Evolutionary conservation across 2,113 vertebrate species (phyloP), one percentile per base, ranked within the genome.

Genomic region (Passer domesticus): DNA sequence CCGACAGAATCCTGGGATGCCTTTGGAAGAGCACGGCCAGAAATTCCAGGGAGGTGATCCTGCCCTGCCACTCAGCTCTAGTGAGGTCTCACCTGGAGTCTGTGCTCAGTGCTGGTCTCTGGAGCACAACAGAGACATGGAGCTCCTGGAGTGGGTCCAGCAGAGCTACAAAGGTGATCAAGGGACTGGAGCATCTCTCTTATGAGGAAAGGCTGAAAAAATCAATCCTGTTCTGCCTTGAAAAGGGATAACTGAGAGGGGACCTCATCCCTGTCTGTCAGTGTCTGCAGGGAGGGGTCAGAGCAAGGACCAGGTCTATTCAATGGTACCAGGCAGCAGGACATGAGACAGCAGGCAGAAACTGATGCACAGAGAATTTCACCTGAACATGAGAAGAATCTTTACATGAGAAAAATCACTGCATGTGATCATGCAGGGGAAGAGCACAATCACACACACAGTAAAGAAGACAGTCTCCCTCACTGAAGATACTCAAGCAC

Each of bases 311-410:
- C 15, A 30, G 37, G 37, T 74, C 37, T 67, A 22, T 7, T 44
- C 9, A 0, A 33, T 35, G 25, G 31, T 66, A 23, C 12, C 1
- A 2, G 1, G 12, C 15, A 44, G 15, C 5, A 52, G 60, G 39
- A 59, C 4, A n/a, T 2, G 60, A 59, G 46, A 11, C 33, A 46
- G 24, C 0, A 2, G 9, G 37, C 37, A 82, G 44, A 21, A 46
- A n/a, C 10, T 10, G 13, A n/a, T 44, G 23, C 44, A 44, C 12
- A 44, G 23, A 15, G 14, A 74, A 13, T 52, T 59, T 10, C 7
- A 23, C 11, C 15, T 23, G 18, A 66, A 23, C 11, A 24, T 39
- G 33, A 59, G 27, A 25, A 74, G 16, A 16, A 20, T 22, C 8
- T 58, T 58, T 44, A 41, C 39, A 41, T 41, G 39, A 41, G 39